These are phyloP conservation scores for Chromoteleia sp. DNA, from an alignment of 2,888 invertebrate species.

Conservation along the genomic window DNA sequence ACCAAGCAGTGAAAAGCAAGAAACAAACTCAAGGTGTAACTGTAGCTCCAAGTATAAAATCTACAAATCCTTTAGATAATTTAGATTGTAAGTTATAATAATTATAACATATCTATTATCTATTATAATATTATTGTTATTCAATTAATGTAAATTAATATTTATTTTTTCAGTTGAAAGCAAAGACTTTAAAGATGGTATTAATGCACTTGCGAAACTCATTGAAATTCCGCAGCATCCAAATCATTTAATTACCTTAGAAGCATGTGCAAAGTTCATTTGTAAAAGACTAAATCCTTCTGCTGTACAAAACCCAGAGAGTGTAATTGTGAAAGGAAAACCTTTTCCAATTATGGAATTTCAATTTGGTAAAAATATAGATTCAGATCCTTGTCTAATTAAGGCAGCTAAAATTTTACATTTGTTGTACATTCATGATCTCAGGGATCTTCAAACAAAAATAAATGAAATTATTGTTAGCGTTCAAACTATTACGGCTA, in stretches of 20 bases:
- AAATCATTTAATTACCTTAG: slow-evolving; percentile 91
- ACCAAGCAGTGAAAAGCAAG: slow-evolving; percentile 85
- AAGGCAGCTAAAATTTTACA: slow-evolving; percentile 91
- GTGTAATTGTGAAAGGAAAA: slow-evolving; percentile 87
- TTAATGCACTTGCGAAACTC: slow-evolving; percentile 91
- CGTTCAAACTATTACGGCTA: slow-evolving; percentile 96
- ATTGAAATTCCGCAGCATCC: slow-evolving; percentile 93
- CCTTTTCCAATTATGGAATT: slow-evolving; percentile 90
- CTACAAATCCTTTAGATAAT: slow-evolving; percentile 93
- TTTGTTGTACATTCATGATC: slow-evolving; percentile 92
- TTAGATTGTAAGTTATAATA: slow-evolving; percentile 90
- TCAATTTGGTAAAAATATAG: slow-evolving; percentile 88
- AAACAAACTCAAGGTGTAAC: slow-evolving; percentile 83
- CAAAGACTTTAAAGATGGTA: slow-evolving; percentile 93
- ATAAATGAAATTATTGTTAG: slow-evolving; percentile 97
- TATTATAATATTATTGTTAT: not conserved
- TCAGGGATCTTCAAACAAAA: slow-evolving; percentile 94
- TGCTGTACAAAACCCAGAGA: slow-evolving; percentile 86
- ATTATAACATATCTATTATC: slow-evolving; percentile 9
- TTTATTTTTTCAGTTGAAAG: slow-evolving; percentile 91
- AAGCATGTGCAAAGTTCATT: slow-evolving; percentile 89
- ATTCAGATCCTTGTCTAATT: slow-evolving; percentile 88
- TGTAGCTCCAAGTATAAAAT: slow-evolving; percentile 90
- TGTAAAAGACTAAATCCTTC: slow-evolving; percentile 87
- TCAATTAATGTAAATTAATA: too few species aligned